Conservation (phyloP, 2,888 invertebrate species). For the Spodoptera littoralis region DNA sequence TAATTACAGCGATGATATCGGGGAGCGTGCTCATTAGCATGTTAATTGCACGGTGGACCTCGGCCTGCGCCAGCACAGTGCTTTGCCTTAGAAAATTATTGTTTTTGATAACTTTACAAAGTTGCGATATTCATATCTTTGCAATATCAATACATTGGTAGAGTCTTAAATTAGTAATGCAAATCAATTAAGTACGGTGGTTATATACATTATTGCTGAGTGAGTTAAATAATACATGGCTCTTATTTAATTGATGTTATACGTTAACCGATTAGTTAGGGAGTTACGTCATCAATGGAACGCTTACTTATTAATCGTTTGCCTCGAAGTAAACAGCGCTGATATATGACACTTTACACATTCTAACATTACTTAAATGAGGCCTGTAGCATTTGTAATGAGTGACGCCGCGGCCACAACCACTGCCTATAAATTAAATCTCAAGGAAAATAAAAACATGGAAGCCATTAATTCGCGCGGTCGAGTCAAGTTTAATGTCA, state of each 20-base stretch:
- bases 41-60: slow-evolving; percentile 83
- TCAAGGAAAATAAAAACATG: slow-evolving; percentile 89
- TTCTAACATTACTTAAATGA: slow-evolving; percentile 82
- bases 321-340: slow-evolving; percentile 78
- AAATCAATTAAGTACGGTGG: slow-evolving; percentile 13
- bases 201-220: slow-evolving; percentile 14
- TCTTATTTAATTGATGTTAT: slow-evolving; percentile 36
- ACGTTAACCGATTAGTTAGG: slow-evolving; percentile 47
- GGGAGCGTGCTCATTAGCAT: slow-evolving; percentile 84
- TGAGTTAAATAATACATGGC: slow-evolving; percentile 25
- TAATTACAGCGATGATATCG: slow-evolving; percentile 87
- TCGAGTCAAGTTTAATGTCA: slow-evolving; percentile 89
- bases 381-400: slow-evolving; percentile 83
- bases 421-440: slow-evolving; percentile 87
- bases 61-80: slow-evolving; percentile 59
- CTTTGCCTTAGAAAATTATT: slow-evolving; percentile 65
- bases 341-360: slow-evolving; percentile 86
- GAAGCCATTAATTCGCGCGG: slow-evolving; percentile 89
- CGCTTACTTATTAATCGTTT: slow-evolving; percentile 76
- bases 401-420: slow-evolving; percentile 83
- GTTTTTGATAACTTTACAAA: slow-evolving; percentile 63
- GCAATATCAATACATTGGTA: slow-evolving; percentile 34
- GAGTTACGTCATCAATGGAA: slow-evolving; percentile 75
- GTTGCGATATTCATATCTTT: slow-evolving; percentile 27
- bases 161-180: slow-evolving; percentile 17